Evolutionary conservation across 2,888 invertebrate species (phyloP), one percentile per base, ranked within the genome.

Genomic region (Blastobasis adustella): DNA sequence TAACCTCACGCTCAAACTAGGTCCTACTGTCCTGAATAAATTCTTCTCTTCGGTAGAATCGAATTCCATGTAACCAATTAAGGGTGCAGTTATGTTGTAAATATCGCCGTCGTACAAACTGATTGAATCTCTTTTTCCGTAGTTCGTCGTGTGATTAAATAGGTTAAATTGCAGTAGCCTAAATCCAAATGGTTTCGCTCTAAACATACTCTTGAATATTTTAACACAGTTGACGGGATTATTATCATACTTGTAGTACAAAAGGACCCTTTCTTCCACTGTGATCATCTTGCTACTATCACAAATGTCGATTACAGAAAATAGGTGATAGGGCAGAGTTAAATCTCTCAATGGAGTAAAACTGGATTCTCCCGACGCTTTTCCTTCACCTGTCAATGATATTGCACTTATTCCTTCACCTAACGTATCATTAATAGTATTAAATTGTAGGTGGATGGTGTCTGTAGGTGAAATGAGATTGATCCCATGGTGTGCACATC

Each of bases 171-270:
- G 98, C 37, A 98, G 84, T 46, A 98, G 86, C 55, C 98, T 90
- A 67, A 98, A 95, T 6, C 97, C 98, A 65, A 98, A 92, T 9
- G 94, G 95, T 71, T 98, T 98, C 0, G 95, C 93, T 56, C 94
- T 91, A 69, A 93, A 95, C 54, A 93, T 92, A 56, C 97, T 95
- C 52, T 94, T 94, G 74, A 99, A 98, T 62, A 98, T 97, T 81
- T 99, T 99, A 0, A 99, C 96, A 73, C 99, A 99, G 73, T 98
- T 99, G 0, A 98, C 96, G 0, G 98, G 96, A 75, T 94, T 93
- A 63, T 98, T 98, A 69, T 98, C 97, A 69, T 99, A 99, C 76
- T 98, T 99, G 81, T 98, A 98, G 75, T 98, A 99, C 23, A 99
- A 75, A 0, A 99, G 80, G 5, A 98, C 92, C 47, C 98, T 90